Conservation (phyloP, 2,888 invertebrate species). For the Leptothorax acervorum region DNA sequence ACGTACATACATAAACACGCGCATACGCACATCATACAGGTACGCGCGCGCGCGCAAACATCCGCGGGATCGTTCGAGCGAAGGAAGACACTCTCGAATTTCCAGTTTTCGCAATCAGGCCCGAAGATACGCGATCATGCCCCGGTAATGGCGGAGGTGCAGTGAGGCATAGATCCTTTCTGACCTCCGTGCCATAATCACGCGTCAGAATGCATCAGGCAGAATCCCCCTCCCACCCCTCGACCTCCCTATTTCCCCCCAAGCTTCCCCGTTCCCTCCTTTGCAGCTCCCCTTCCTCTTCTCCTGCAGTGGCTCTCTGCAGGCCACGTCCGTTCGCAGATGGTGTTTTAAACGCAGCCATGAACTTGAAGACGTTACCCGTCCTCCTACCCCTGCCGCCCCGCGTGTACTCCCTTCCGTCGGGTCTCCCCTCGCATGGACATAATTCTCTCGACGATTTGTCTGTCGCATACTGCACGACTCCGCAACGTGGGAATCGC, state of each 20-base stretch:
- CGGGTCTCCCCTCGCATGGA: slow-evolving; percentile 51
- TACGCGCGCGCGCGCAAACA: slow-evolving; percentile 7
- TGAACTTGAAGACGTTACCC: slow-evolving; percentile 78
- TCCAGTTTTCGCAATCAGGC: slow-evolving; percentile 62
- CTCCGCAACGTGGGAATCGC: slow-evolving; percentile 68
- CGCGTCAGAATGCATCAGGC: slow-evolving; percentile 83
- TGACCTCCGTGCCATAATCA: slow-evolving; percentile 84
- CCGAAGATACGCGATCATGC: slow-evolving; percentile 72
- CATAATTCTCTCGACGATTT: slow-evolving; percentile 76
- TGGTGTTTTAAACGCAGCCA: slow-evolving; percentile 81
- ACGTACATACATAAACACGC: slow-evolving; percentile 33
- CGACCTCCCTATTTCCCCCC: slow-evolving; percentile 41
- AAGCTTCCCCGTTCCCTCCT: slow-evolving; percentile 27
- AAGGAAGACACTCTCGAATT: slow-evolving; percentile 57
- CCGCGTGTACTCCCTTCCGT: slow-evolving; percentile 41
- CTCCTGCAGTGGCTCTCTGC: slow-evolving; percentile 58
- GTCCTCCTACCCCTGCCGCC: slow-evolving; percentile 48
- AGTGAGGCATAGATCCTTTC: slow-evolving; percentile 84
- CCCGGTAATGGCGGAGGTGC: slow-evolving; percentile 82
- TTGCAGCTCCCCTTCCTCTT: slow-evolving; percentile 30
- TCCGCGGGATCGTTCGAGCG: slow-evolving; percentile 59
- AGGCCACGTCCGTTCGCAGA: slow-evolving; percentile 78
- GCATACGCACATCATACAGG: neutral
- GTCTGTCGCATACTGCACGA: slow-evolving; percentile 71
- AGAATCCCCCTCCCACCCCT: slow-evolving; percentile 38